Evolutionary conservation across 2,888 invertebrate genomes (phyloP), one percentile per base, ranked within the genome.

Genomic region (Pimpla rufipes): DNA sequence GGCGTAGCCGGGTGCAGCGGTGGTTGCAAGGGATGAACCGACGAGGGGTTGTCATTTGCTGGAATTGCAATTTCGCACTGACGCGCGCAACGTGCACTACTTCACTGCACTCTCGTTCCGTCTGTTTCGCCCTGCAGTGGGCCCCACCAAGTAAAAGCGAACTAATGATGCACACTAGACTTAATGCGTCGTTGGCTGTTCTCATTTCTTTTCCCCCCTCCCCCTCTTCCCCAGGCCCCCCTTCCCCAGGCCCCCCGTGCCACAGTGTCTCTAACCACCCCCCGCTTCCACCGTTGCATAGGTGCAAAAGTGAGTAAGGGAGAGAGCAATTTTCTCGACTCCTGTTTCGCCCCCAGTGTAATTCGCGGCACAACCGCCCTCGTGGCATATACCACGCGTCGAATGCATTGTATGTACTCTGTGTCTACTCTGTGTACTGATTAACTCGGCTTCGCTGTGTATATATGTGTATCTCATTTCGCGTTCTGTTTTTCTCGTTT

Each of bases 61-160:
- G 88, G 88, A 91, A 91, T 91, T 90, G 90, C 90, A 89, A 90
- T 90, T 89, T 90, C 89, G 88, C 89, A 90, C 90, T 91, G 90
- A 90, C 90, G 89, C 87, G 85, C 86, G 85, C 52, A 78, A 79
- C 70, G 78, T 75, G 70, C 67, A 42, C 42, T 76, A 37, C 76
- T 70, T 55, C 37, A 37, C 45, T 73, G 70, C 62, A 21, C 42
- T 37, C 70, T 16, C 57, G 50, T 64, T 40, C 55, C 18, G 35
- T 76, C 71, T 79, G 71, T 67, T 57, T 84, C 50, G 37, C 74
- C 29, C 47, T 88, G 84, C 87, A 82, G 81, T 85, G 85, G 85
- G 37, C 85, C 83, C 81, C 85, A 64, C 73, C 77, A 86, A 90
- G 88, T 87, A 88, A 90, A 89, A 87, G 88, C 89, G 85, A 88